phyloP scores from a whole-genome alignment of 1,140 invertebrate species.

The Drosophila punjabiensis region DNA sequence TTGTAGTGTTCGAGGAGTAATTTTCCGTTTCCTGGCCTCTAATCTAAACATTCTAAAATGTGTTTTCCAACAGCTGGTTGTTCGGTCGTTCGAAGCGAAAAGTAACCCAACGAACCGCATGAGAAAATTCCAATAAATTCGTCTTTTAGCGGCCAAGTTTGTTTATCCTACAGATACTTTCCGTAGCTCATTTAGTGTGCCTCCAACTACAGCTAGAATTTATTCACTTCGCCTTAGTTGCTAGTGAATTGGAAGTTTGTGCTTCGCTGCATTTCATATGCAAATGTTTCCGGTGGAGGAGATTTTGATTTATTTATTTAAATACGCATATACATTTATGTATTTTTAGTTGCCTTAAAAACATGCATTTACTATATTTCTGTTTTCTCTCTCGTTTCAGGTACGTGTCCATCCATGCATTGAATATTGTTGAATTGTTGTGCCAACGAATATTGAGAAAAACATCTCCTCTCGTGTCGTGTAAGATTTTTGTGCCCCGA shows the following conservation, averaged over 20 bases:
- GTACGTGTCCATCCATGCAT: slow-evolving; percentile 52
- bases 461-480: slow-evolving; percentile 34
- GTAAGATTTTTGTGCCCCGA: slow-evolving; percentile 40
- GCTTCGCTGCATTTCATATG: slow-evolving; percentile 30
- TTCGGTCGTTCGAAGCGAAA: not conserved
- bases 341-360: slow-evolving; percentile 17
- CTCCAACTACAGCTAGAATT: slow-evolving; percentile 22
- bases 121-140: slow-evolving; percentile 45
- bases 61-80: slow-evolving; percentile 47
- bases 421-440: slow-evolving; percentile 26
- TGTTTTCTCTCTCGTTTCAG: slow-evolving; percentile 39
- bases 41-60: slow-evolving; percentile 35
- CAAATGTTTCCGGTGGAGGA: slow-evolving; percentile 40
- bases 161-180: slow-evolving; percentile 38
- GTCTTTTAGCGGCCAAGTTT: slow-evolving; percentile 40
- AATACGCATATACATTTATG: not conserved
- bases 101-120: slow-evolving; percentile 19
- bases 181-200: slow-evolving; percentile 37
- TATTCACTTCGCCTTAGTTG: slow-evolving; percentile 23
- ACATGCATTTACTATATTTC: slow-evolving; percentile 7
- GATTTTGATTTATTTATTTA: slow-evolving; percentile 39
- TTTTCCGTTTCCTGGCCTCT: slow-evolving; percentile 31
- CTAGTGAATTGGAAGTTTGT: slow-evolving; percentile 9
- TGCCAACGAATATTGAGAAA: slow-evolving; percentile 31
- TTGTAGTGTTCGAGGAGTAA: slow-evolving; percentile 9